phyloP scores from a whole-genome alignment of 2,797 vertebrate genomes.

The Malurus splendens region DNA sequence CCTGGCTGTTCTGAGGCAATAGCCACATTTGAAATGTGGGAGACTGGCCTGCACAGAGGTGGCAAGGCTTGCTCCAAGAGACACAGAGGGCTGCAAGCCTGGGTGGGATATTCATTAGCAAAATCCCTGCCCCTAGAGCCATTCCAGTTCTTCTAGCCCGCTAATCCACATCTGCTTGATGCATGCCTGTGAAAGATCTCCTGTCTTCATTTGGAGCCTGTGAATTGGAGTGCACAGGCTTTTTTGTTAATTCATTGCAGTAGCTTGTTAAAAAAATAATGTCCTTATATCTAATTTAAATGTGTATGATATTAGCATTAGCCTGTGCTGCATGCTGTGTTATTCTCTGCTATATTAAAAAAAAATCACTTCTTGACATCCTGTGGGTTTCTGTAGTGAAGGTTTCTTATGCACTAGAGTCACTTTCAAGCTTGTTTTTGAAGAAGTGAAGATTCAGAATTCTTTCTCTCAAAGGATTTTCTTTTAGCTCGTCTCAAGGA shows the following conservation, averaged over 20 bases:
- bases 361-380: not conserved
- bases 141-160: not conserved
- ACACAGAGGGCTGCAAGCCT: not conserved
- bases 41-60: not conserved
- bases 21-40: not conserved
- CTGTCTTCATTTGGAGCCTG: not conserved
- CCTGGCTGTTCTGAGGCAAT: not conserved
- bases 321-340: not conserved
- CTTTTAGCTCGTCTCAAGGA: not conserved
- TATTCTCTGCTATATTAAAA: slow-evolving; percentile 6
- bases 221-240: not conserved
- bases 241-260: not conserved
- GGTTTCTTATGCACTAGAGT: not conserved
- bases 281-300: slow-evolving; percentile 20
- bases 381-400: slow-evolving; percentile 4
- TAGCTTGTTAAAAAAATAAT: not conserved
- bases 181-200: not conserved
- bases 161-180: not conserved
- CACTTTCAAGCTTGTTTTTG: not conserved
- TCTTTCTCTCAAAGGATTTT: slow-evolving; percentile 8
- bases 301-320: not conserved
- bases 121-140: not conserved
- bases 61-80: not conserved
- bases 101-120: not conserved
- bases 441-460: slow-evolving; percentile 6